Conservation (phyloP, 2,113 vertebrate species). For the Paramormyrops kingsleyae region DNA sequence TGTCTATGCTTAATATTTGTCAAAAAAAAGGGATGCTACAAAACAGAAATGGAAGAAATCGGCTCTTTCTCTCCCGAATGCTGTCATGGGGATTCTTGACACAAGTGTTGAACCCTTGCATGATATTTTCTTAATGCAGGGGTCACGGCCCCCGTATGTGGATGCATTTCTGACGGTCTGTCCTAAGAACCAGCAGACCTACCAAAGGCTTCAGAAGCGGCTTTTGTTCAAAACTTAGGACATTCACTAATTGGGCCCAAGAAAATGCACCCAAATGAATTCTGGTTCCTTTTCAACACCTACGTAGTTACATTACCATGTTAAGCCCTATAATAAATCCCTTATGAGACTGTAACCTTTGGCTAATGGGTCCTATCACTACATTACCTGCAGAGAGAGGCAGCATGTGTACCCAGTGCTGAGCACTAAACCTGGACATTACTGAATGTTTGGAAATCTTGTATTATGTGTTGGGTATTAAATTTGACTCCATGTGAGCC, state of each 20-base stretch:
- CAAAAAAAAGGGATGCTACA: not conserved
- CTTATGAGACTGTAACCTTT: not conserved
- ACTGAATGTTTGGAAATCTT: not conserved
- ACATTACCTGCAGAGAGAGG: not conserved
- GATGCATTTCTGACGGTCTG: not conserved
- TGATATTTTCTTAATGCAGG: not conserved
- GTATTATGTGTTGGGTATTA: not conserved
- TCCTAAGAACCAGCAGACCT: not conserved
- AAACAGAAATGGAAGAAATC: conserved; percentile 8
- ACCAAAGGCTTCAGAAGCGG: not conserved
- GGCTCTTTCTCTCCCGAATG: not conserved
- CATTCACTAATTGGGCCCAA: not conserved
- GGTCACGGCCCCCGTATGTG: not conserved
- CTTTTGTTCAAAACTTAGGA: not conserved
- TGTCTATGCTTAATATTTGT: not conserved
- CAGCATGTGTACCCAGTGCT: not conserved
- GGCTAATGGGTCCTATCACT: not conserved
- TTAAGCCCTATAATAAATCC: not conserved
- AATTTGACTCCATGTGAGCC: not conserved
- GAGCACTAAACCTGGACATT: not conserved
- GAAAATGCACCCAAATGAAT: not conserved
- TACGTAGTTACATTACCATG: not conserved
- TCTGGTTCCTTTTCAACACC: not conserved
- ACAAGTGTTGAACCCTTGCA: not conserved
- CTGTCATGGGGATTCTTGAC: not conserved